phyloP scores from a whole-genome alignment of 2,113 vertebrate species.

The Colistium nudipinnis region DNA sequence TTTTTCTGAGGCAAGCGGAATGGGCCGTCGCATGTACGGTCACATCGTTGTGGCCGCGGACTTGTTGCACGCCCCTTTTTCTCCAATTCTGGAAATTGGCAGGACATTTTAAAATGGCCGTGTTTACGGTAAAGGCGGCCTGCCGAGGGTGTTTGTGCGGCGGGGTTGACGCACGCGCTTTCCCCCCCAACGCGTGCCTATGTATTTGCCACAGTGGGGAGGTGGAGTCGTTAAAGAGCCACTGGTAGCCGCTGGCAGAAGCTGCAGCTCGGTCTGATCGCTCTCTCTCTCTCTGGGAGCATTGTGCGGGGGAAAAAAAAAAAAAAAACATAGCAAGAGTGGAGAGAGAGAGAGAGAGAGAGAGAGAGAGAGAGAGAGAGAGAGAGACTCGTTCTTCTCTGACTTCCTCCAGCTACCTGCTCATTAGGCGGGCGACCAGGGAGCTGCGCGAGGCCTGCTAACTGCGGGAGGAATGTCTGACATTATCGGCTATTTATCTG shows the following conservation, averaged over 20 bases:
- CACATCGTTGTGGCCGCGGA: constrained; percentile 45
- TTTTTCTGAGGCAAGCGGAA: not conserved
- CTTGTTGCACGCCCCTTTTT: constrained; percentile 43
- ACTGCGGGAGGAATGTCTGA: constrained; percentile 34
- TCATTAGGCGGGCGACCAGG: constrained; percentile 51
- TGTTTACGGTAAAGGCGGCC: constrained; percentile 46
- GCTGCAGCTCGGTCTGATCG: constrained; percentile 53
- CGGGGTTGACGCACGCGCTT: constrained; percentile 15
- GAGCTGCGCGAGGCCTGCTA: constrained; percentile 28
- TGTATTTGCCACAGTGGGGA: constrained; percentile 30
- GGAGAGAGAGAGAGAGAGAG: constrained; percentile 46
- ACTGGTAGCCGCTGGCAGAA: constrained; percentile 55
- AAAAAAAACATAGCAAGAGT: no score
- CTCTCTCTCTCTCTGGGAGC: constrained; percentile 57
- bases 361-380: constrained; percentile 8
- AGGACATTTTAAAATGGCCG: constrained; percentile 34
- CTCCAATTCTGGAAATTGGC: constrained; percentile 28
- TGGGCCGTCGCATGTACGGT: constrained; percentile 45
- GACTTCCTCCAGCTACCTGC: constrained; percentile 34
- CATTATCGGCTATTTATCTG: constrained; percentile 61
- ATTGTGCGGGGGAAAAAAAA: constrained; percentile 28
- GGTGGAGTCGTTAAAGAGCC: constrained; percentile 59
- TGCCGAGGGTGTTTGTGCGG: constrained; percentile 26
- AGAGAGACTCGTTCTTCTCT: constrained; percentile 13
- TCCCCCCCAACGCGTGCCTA: no score